Evolutionary conservation across 2,888 invertebrate genomes (phyloP), one percentile per base, ranked within the genome.

Genomic region (Drosophila meridionalis): DNA sequence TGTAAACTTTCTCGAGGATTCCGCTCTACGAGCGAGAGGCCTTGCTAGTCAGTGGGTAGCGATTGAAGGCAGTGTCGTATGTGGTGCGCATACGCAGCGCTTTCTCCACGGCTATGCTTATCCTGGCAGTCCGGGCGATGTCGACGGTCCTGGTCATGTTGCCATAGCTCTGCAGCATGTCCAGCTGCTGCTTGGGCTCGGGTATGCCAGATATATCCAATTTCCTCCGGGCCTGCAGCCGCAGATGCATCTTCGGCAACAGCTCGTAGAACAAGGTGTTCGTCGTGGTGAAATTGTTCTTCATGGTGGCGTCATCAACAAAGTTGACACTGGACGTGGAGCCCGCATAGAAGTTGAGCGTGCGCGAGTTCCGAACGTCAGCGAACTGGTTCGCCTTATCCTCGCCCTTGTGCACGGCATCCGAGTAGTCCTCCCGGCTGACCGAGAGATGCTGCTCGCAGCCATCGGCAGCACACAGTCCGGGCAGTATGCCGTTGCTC

Each of bases 401-500:
- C 0, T 14, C 36, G 0, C 11, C 26, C 34, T 6, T 45, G 12
- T 64, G 30, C 9, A 8, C 8, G 0, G 28, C 55, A 6, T 9
- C n/a, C 0, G 69, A 76, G 56, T 82, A 85, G 0, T 68, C 71
- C 0, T 74, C 77, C 59, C 74, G 69, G 62, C 48, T 67, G 57
- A 87, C 64, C 0, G 83, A 55, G 3, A 59, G 73, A 59, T 85
- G 76, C 2, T 47, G 26, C 32, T 85, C 83, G n/a, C 81, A 85
- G 2, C 42, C 14, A 0, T 65, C 60, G 0, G 50, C 6, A 0
- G 45, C 38, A 26, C 26, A 36, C 8, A 87, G 40, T 0, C 76
- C 83, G 0, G 85, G 85, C 42, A 85, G 32, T 8, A 81, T 83
- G 45, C 75, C 83, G 20, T 76, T 87, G 38, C 72, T 66, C 34